Evolutionary conservation across 2,888 invertebrate species (phyloP).

Genomic region (Stenurella melanura): DNA sequence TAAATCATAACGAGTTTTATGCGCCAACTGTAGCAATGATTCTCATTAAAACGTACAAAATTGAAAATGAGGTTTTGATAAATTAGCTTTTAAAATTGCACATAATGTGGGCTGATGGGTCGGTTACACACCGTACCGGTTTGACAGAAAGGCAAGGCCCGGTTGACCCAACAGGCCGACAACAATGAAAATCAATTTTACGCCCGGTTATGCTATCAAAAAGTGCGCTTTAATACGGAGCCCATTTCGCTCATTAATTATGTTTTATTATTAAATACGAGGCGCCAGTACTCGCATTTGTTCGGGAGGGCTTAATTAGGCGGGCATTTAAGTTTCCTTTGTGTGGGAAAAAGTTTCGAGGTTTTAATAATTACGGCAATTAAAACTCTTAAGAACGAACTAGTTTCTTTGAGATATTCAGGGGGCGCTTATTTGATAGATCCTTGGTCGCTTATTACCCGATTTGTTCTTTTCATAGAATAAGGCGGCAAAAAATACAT

Average conservation of each 20-base stretch:
- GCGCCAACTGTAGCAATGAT: constrained; percentile 7
- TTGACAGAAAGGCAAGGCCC: constrained; percentile 22
- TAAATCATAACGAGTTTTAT: constrained; percentile 1
- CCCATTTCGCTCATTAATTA: constrained; percentile 34
- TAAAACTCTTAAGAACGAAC: neutral
- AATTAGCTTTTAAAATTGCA: constrained; percentile 31
- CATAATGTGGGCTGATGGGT: constrained; percentile 7
- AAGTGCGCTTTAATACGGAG: constrained; percentile 15
- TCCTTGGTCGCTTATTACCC: neutral
- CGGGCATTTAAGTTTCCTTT: neutral
- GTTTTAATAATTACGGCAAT: constrained; percentile 10
- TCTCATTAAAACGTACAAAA: neutral
- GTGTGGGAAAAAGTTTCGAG: neutral
- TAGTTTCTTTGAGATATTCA: neutral
- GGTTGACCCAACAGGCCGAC: constrained; percentile 15
- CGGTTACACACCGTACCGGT: constrained; percentile 24
- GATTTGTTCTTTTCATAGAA: too few relatives aligned
- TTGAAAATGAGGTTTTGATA: constrained; percentile 24
- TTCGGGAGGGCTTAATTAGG: constrained; percentile 15
- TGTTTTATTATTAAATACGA: constrained; percentile 32
- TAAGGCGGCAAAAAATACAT: too few relatives aligned
- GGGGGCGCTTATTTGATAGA: neutral
- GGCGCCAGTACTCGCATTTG: neutral
- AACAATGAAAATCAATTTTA: constrained; percentile 39
- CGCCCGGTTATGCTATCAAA: constrained; percentile 28